A percentile compares a stretch with the other conserved stretches of the same genome.
These are phyloP conservation scores for Zosterops lateralis DNA, from an alignment of 2,113 vertebrate genomes.

Conservation along the genomic window DNA sequence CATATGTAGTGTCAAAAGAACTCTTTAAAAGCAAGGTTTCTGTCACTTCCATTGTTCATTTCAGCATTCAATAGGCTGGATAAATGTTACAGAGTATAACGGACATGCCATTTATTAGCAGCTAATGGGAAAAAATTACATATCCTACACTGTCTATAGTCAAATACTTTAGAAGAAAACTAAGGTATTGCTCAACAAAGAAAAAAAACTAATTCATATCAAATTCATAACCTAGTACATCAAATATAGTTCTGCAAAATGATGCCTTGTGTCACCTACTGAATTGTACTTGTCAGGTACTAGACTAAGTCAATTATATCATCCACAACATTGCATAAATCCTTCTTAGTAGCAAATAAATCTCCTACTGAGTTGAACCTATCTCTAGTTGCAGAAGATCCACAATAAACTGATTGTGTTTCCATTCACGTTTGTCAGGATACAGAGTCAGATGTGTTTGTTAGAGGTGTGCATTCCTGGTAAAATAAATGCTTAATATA, in stretches of 20 bases:
- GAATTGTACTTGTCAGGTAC: constrained; percentile 19
- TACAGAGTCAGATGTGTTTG: not conserved
- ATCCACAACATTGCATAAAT: not conserved
- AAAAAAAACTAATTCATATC: not conserved
- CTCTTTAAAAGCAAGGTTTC: not conserved
- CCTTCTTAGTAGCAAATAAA: constrained; percentile 6
- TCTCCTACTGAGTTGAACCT: not conserved
- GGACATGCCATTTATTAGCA: not conserved
- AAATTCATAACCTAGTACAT: not conserved
- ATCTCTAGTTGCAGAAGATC: not conserved
- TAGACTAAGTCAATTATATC: not conserved
- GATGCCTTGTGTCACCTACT: not conserved
- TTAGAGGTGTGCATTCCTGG: not conserved
- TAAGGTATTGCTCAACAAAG: not conserved
- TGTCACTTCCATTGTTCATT: not conserved
- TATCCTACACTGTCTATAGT: not conserved
- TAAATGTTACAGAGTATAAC: not conserved
- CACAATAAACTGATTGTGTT: not conserved
- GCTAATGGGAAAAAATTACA: not conserved
- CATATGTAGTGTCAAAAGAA: not conserved
- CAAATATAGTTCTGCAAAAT: not conserved
- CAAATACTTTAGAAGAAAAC: not conserved
- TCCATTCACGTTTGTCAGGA: not conserved
- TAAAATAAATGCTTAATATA: not conserved
- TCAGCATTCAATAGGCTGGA: not conserved